These are phyloP conservation scores for Boloria euphrosyne DNA, from an alignment of 2,888 invertebrate genomes.

Conservation along the genomic window DNA sequence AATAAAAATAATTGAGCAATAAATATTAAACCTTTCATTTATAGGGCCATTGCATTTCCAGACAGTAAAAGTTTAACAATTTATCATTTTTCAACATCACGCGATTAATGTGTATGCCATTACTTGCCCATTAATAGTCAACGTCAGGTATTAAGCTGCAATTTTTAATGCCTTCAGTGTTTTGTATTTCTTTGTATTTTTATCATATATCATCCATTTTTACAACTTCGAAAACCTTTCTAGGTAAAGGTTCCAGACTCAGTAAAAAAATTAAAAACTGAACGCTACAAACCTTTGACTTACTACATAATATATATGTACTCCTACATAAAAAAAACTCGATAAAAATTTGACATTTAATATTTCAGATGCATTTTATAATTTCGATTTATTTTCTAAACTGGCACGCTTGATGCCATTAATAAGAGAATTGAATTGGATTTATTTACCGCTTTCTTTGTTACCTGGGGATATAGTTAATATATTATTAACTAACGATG, in stretches of 20 bases:
- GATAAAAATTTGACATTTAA: too few relatives aligned
- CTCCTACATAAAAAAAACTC: too few relatives aligned
- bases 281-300: too few relatives aligned
- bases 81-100: constrained; percentile 38
- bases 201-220: constrained; percentile 16
- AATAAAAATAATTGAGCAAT: constrained; percentile 11
- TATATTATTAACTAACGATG: too few relatives aligned
- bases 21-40: constrained; percentile 30
- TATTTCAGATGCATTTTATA: too few relatives aligned
- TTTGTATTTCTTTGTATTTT: background rate
- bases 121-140: constrained; percentile 35
- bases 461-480: too few relatives aligned
- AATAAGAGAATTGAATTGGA: too few relatives aligned
- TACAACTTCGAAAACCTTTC: too few relatives aligned
- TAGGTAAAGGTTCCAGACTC: background rate
- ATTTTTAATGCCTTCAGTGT: constrained; percentile 30
- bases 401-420: too few relatives aligned
- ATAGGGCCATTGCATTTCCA: constrained; percentile 28
- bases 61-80: constrained; percentile 35
- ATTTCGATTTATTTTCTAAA: too few relatives aligned
- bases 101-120: constrained; percentile 36
- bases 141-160: constrained; percentile 34
- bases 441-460: too few relatives aligned
- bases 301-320: too few relatives aligned
- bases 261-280: background rate